A percentile compares a stretch with the other conserved stretches of the same genome.
These are phyloP conservation scores for Drosophila subsilvestris DNA, from an alignment of 2,888 invertebrate genomes.

Conservation along the genomic window DNA sequence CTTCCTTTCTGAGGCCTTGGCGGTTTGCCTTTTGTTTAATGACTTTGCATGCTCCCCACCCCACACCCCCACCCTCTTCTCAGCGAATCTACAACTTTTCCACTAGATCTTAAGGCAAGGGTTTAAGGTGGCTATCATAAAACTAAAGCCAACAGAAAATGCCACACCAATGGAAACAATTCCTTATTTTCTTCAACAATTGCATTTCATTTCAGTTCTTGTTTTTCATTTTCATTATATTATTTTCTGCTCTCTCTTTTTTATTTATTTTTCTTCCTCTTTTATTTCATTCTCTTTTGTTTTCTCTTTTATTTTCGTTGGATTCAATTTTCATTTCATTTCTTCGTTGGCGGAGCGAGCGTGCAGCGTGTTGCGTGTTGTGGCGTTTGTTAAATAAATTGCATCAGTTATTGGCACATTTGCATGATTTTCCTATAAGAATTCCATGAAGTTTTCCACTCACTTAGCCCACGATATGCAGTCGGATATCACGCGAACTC, in stretches of 20 bases:
- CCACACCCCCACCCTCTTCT: neutral
- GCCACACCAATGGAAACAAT: conserved; percentile 7
- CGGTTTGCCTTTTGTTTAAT: conserved; percentile 69
- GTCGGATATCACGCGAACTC: conserved; percentile 58
- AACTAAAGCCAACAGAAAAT: conserved; percentile 5
- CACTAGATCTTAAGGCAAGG: conserved; percentile 8
- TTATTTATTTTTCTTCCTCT: neutral
- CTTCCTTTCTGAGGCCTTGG: conserved; percentile 52
- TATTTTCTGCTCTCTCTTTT: neutral
- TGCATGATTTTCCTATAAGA: conserved; percentile 44
- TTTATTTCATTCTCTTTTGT: neutral
- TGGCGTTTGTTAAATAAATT: conserved; percentile 50
- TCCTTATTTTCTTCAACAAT: conserved; percentile 21
- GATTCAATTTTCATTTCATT: conserved; percentile 38
- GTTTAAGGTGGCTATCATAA: conserved; percentile 37
- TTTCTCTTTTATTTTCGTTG: conserved; percentile 19
- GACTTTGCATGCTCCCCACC: conserved; percentile 64
- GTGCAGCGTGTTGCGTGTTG: conserved; percentile 50
- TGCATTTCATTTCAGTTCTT: conserved; percentile 26
- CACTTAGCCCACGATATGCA: conserved; percentile 19
- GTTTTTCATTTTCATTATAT: neutral
- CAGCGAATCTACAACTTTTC: neutral
- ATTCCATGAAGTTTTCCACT: conserved; percentile 8
- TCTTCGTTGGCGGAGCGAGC: neutral
- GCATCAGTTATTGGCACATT: conserved; percentile 63